Evolutionary conservation across 2,888 invertebrate genomes (phyloP), one percentile per base, ranked within the genome.

Genomic region (Cryptocephalus moraei): DNA sequence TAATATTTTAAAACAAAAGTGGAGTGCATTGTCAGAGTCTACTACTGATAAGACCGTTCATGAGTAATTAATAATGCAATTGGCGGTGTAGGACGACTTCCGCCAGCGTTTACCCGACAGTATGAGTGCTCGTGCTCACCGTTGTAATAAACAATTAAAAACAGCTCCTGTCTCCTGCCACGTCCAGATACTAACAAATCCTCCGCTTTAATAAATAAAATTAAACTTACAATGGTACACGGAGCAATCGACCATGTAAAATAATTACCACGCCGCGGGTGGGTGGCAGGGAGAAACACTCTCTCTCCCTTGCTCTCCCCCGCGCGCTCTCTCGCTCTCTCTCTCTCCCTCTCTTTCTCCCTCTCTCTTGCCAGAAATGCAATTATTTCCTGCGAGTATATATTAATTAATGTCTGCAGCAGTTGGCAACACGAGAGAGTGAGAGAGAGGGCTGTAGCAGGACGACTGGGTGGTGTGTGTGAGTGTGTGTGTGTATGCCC

Each of bases 381-480:
- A 63, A 63, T 63, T 63, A 62, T 66, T 67, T 67, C 66, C 67
- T 64, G 60, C 59, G 61, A 67, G 67, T 67, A 68, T 68, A 69
- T 70, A 70, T 70, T 71, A 71, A 71, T 71, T 70, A 70, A 69
- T 65, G 70, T 68, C 70, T 69, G 65, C 60, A 66, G 65, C 69
- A 69, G 66, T 66, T 62, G 67, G 62, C 62, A 64, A 64, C 65
- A 66, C 34, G 12, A 66, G 66, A 67, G 65, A 63, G n/a, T 4
- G 22, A 6, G 22, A 22, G 22, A 22, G 22, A 22, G 62, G 62
- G 14, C 40, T 32, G 14, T 45, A 13, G 45, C 45, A 45, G 45
- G 45, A 46, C 43, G 44, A 44, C 44, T 13, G 41, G 41, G 14
- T 41, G 14, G 48, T 46, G 48, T 41, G 47, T 45, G 36, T 47